These are phyloP conservation scores for Vulpes ferrilata DNA, from an alignment of 2,113 vertebrate species.

Conservation along the genomic window DNA sequence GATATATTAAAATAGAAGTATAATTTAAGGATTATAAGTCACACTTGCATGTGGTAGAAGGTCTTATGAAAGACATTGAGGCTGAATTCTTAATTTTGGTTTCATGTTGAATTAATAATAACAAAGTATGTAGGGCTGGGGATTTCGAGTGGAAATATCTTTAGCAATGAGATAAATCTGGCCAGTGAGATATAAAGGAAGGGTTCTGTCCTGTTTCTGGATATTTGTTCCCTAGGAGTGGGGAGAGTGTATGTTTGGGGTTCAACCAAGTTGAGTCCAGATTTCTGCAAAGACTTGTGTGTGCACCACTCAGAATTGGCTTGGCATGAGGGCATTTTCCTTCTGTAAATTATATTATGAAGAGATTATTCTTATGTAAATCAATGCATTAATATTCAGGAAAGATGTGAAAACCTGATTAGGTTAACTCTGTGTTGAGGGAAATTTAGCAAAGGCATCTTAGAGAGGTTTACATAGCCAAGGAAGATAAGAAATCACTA, in stretches of 20 bases:
- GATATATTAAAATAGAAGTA: neutral
- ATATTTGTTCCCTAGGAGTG: neutral
- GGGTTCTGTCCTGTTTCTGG: neutral
- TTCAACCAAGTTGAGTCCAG: neutral
- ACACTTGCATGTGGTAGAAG: neutral
- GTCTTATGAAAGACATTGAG: neutral
- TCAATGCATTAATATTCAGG: neutral
- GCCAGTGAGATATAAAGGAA: neutral
- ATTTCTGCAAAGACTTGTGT: neutral
- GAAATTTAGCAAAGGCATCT: neutral
- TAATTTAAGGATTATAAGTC: neutral
- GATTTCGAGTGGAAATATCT: neutral
- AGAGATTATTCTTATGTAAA: neutral
- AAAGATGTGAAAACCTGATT: neutral
- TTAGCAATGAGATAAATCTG: neutral
- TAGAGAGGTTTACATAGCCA: neutral
- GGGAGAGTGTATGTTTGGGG: neutral
- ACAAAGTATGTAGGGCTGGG: neutral
- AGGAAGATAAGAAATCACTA: neutral
- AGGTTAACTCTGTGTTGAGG: neutral
- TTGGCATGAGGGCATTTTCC: neutral
- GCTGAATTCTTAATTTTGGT: conserved; percentile 16
- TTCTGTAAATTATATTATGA: neutral
- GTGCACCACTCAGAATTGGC: neutral
- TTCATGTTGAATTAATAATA: conserved; percentile 29